Evolutionary conservation across 2,888 invertebrate genomes (phyloP).

Genomic region (Xanthorhoe designata): DNA sequence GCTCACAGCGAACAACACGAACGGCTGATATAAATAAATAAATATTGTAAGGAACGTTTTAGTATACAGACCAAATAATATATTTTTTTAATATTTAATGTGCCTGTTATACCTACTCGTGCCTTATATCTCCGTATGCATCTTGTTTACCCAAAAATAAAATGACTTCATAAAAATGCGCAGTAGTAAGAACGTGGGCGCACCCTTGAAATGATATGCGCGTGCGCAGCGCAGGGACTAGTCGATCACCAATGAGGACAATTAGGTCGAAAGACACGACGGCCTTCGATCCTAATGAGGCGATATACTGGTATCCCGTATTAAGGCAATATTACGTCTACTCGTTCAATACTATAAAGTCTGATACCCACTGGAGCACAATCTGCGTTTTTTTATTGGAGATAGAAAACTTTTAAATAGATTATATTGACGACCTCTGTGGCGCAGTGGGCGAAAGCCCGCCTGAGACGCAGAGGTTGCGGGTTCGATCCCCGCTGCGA

Average conservation of each 20-base stretch:
- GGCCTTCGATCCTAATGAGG: slow-evolving; percentile 55
- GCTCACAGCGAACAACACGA: too few species aligned
- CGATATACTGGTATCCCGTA: slow-evolving; percentile 60
- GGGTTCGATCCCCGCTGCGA: too few species aligned
- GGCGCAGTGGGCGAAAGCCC: too few species aligned
- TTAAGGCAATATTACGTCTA: slow-evolving; percentile 59
- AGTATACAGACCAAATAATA: too few species aligned
- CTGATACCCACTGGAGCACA: slow-evolving; percentile 40
- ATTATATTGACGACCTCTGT: too few species aligned
- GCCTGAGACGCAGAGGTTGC: too few species aligned
- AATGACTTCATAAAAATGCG: neutral
- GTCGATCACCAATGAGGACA: slow-evolving; percentile 49
- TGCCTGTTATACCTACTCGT: too few species aligned
- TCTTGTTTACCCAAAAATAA: neutral
- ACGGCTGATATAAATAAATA: too few species aligned
- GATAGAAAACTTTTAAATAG: neutral
- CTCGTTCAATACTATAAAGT: slow-evolving; percentile 47
- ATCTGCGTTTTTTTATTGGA: neutral
- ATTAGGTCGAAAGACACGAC: slow-evolving; percentile 48
- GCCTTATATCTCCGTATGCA: neutral
- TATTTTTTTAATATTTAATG: too few species aligned
- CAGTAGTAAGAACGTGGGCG: neutral
- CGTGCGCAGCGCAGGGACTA: slow-evolving; percentile 37
- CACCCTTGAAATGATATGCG: slow-evolving; percentile 32
- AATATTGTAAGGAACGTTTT: too few species aligned